Conservation (phyloP, 2,797 vertebrate genomes). For the Podarcis lilfordi region DNA sequence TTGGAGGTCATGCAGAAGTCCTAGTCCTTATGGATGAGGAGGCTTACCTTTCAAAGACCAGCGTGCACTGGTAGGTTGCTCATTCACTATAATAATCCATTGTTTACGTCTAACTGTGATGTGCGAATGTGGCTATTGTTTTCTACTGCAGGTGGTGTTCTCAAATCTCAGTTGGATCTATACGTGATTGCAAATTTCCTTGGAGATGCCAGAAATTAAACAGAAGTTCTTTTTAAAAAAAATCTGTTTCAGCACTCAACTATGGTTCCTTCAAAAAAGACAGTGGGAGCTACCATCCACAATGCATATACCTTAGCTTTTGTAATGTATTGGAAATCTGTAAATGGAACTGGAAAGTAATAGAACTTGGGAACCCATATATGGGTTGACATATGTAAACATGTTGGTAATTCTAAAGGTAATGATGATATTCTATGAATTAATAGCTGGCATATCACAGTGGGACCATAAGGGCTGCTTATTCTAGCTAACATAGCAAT, state of each 20-base stretch:
- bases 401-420: not conserved
- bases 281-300: no score
- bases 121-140: no score
- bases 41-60: no score
- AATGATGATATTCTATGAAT: not conserved
- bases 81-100: no score
- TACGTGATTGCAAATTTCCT: not conserved
- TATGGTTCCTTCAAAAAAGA: no score
- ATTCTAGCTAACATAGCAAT: conserved; percentile 11
- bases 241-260: not conserved
- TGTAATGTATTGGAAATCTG: not conserved
- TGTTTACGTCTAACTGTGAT: no score
- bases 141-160: no score
- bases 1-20: no score
- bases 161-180: not conserved
- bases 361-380: not conserved
- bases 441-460: not conserved
- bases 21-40: no score
- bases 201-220: not conserved
- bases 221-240: not conserved
- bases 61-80: no score
- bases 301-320: not conserved
- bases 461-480: not conserved
- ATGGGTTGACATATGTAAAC: not conserved
- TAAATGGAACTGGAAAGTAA: not conserved